Evolutionary conservation across 2,888 invertebrate species (phyloP), one percentile per base, ranked within the genome.

Genomic region (Pasiphila rectangulata): DNA sequence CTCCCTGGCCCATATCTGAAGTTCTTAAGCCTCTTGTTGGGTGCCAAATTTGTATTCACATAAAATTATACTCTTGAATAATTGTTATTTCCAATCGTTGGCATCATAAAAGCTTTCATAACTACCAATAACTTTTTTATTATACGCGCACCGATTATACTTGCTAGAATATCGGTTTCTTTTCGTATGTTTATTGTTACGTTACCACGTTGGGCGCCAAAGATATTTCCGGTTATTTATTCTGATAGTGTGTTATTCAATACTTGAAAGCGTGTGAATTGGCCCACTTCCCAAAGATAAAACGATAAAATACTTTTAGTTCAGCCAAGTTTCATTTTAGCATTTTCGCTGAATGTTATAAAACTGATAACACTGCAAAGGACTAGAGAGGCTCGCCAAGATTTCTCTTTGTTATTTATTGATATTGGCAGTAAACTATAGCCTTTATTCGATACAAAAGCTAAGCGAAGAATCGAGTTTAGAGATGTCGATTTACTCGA

Each of bases 281-380:
- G 54, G 32, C 49, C 69, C 69, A 61, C 24, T 17, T 29, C 38
- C 41, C 43, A 63, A 54, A 72, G 62, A 67, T 69, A 68, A 70
- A 75, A 72, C 68, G 63, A 68, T 68, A 69, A 72, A 76, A 72
- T 69, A 71, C 69, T 73, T 55, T 69, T 68, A 68, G 63, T 70
- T 72, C 64, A 67, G 68, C 72, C 64, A 70, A 77, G 64, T 73
- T 75, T 70, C 69, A 69, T 72, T 74, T 73, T 57, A 66, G 65
- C 65, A 72, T 72, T 72, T 69, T 68, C 61, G 59, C 67, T 61
- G 67, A 72, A 69, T 71, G 72, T 76, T 70, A 72, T 64, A 61
- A 70, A 69, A 70, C 38, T 60, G 67, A 68, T 63, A 69, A 67
- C 61, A 64, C 54, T 64, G 63, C 63, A 63, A 52, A 48, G 57